phyloP scores from a whole-genome alignment of 2,113 vertebrate species.

The Taxidea taxus region DNA sequence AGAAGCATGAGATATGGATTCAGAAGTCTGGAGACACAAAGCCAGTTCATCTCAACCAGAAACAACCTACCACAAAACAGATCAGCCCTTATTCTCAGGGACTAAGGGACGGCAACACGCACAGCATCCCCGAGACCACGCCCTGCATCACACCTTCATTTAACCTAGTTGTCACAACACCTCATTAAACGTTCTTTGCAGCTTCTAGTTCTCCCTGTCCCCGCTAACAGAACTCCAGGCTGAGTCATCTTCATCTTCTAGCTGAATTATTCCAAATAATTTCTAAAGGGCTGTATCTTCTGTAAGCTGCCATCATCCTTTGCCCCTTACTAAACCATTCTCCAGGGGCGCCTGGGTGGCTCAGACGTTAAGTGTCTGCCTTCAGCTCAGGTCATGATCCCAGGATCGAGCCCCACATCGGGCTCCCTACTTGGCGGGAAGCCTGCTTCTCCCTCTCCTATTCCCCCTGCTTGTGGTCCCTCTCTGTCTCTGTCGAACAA shows the following conservation, averaged over 20 bases:
- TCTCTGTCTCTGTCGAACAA: background rate
- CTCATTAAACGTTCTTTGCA: background rate
- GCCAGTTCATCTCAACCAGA: background rate
- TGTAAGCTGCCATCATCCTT: background rate
- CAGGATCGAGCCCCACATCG: too few species aligned
- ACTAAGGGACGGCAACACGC: background rate
- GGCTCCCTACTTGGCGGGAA: too few species aligned
- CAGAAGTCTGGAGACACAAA: background rate
- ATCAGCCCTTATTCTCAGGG: background rate
- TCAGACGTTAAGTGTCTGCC: too few species aligned
- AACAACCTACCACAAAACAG: background rate
- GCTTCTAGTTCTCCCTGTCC: background rate
- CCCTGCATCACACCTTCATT: background rate
- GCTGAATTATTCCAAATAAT: background rate
- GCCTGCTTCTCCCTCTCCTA: too few species aligned
- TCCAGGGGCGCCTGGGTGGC: background rate
- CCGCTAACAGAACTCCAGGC: too few species aligned
- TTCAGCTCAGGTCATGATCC: too few species aligned
- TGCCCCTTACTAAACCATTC: background rate
- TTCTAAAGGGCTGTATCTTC: background rate
- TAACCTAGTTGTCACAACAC: background rate
- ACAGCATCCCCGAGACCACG: background rate
- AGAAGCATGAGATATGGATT: background rate
- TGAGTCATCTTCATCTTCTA: background rate
- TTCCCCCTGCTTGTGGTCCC: too few species aligned